These are phyloP conservation scores for Cichladusa arquata DNA, from an alignment of 2,113 vertebrate species.

Conservation along the genomic window DNA sequence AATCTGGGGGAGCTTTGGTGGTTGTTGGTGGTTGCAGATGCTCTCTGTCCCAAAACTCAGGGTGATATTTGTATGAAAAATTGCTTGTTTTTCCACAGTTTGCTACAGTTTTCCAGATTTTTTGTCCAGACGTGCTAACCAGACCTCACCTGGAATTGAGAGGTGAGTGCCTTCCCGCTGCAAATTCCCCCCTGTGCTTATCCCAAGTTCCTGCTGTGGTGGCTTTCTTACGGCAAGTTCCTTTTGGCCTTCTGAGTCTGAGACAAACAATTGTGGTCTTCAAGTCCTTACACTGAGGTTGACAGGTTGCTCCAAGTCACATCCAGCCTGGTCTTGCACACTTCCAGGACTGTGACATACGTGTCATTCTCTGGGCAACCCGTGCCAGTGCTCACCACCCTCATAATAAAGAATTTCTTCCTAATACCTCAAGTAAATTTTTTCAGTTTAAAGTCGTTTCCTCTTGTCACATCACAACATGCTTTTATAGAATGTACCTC, in stretches of 20 bases:
- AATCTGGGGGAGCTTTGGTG: background rate
- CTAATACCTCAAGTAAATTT: background rate
- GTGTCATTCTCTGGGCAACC: background rate
- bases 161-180: background rate
- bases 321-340: background rate
- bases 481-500: background rate
- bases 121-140: background rate
- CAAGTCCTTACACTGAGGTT: background rate
- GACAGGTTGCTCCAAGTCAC: background rate
- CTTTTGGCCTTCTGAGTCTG: background rate
- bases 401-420: background rate
- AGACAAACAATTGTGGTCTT: background rate
- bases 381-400: fast-evolving
- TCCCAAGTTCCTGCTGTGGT: background rate
- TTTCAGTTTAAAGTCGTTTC: background rate
- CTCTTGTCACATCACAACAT: background rate
- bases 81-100: background rate
- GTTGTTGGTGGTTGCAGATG: too few relatives aligned
- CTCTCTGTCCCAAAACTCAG: background rate
- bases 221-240: background rate
- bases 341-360: background rate
- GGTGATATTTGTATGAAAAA: background rate
- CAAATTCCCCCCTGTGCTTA: background rate
- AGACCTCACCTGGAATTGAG: background rate
- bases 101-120: background rate